phyloP scores from a whole-genome alignment of 2,797 vertebrate genomes.

The Tangara arthus region DNA sequence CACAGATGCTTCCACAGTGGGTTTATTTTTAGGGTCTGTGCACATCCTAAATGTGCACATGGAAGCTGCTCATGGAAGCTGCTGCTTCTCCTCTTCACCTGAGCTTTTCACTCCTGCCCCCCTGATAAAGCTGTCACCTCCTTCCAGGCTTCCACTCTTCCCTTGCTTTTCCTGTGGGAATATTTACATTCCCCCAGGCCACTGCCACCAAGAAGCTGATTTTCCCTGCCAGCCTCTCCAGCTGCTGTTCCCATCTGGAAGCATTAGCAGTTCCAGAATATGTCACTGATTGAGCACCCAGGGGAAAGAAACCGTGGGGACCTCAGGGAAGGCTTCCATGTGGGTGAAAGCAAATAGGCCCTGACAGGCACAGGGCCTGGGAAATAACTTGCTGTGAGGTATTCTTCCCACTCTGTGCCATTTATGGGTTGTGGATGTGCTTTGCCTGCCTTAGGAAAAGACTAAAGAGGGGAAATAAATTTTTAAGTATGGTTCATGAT shows the following conservation, averaged over 20 bases:
- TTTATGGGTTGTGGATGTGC: neutral
- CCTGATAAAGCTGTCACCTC: neutral
- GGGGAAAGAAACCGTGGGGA: neutral
- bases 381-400: neutral
- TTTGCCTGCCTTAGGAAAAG: neutral
- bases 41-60: neutral
- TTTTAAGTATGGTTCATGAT: neutral
- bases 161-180: neutral
- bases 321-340: neutral
- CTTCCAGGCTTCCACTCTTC: neutral
- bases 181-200: neutral
- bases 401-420: neutral
- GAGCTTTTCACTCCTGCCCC: neutral
- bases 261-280: neutral
- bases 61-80: neutral
- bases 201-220: neutral
- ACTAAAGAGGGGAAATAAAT: neutral
- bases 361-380: neutral
- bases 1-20: neutral
- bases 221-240: constrained; percentile 23
- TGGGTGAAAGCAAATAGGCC: neutral
- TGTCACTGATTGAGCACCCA: neutral
- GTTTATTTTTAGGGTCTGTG: neutral
- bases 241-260: constrained; percentile 27
- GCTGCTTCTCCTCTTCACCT: neutral